Evolutionary conservation across 1,140 invertebrate genomes (phyloP).

Genomic region (Drosophila erecta): DNA sequence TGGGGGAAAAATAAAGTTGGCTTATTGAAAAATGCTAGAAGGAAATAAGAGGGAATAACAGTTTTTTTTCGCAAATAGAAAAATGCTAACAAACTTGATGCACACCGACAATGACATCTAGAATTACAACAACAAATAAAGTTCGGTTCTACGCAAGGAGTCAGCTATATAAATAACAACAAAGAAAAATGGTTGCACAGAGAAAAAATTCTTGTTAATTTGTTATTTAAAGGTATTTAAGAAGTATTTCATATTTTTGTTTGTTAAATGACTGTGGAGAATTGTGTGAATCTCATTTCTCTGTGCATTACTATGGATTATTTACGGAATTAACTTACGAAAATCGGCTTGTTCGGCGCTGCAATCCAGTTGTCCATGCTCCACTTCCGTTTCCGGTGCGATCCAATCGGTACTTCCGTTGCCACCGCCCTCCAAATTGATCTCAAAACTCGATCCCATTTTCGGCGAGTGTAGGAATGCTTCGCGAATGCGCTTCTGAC

Average conservation of each 20-base stretch:
- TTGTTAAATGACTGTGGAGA: no score
- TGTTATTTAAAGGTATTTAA: not conserved
- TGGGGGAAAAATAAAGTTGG: slow-evolving; percentile 38
- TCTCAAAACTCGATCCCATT: slow-evolving; percentile 1
- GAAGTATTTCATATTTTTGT: no score
- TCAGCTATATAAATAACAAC: slow-evolving; percentile 39
- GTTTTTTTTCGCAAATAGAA: slow-evolving; percentile 4
- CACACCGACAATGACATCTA: slow-evolving; percentile 42
- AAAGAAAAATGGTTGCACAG: slow-evolving; percentile 9
- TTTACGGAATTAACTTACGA: slow-evolving; percentile 75
- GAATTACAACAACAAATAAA: slow-evolving; percentile 37
- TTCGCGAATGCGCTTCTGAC: slow-evolving; percentile 69
- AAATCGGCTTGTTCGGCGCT: slow-evolving; percentile 79
- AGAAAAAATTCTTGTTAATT: slow-evolving; percentile 8
- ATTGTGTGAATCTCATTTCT: not conserved
- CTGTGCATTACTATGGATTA: slow-evolving; percentile 12
- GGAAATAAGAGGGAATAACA: not conserved
- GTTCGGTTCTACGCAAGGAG: slow-evolving; percentile 11
- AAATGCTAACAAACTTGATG: slow-evolving; percentile 63
- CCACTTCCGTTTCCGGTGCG: slow-evolving; percentile 40
- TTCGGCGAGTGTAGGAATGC: slow-evolving; percentile 52
- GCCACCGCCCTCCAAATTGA: slow-evolving; percentile 12
- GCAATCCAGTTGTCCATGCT: slow-evolving; percentile 74
- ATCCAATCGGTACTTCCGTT: slow-evolving; percentile 40
- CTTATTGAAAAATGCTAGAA: slow-evolving; percentile 48